Percentiles rank a stretch among this genome's conserved stretches.
Evolutionary conservation across 2,797 vertebrate genomes (phyloP).

Genomic region (Arctocebus calabarensis): DNA sequence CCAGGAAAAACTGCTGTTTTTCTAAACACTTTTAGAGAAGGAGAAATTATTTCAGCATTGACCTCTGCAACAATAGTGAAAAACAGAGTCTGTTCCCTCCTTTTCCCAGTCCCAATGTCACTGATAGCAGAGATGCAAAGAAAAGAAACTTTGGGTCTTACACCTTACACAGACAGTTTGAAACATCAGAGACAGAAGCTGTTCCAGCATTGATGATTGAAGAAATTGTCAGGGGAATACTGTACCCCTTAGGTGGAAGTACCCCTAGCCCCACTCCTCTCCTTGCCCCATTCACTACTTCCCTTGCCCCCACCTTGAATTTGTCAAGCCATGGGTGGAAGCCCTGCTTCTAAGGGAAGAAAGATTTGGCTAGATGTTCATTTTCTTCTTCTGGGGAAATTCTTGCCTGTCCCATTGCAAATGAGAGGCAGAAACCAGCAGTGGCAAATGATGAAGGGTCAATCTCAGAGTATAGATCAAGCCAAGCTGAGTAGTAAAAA

Average conservation of each 20-base stretch:
- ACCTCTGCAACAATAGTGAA: neutral
- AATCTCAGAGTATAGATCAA: neutral
- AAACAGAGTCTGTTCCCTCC: neutral
- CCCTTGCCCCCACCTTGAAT: too few species aligned
- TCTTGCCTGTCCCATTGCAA: neutral
- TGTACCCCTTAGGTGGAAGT: too few species aligned
- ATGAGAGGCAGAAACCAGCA: neutral
- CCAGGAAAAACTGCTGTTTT: neutral
- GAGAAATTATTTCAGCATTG: neutral
- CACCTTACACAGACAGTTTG: neutral
- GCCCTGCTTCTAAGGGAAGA: neutral
- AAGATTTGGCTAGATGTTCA: neutral
- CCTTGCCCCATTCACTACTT: too few species aligned
- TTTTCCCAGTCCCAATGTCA: neutral
- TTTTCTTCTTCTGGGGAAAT: neutral
- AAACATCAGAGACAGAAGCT: neutral
- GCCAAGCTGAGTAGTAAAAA: neutral
- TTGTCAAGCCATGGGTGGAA: neutral
- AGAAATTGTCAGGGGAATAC: conserved; percentile 38
- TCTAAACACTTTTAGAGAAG: neutral
- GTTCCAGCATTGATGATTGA: neutral
- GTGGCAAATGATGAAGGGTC: neutral
- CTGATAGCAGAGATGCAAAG: neutral
- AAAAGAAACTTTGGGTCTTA: neutral
- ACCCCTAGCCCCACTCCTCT: too few species aligned